These are phyloP conservation scores for Aromia moschata DNA, from an alignment of 2,888 invertebrate species.

Conservation along the genomic window DNA sequence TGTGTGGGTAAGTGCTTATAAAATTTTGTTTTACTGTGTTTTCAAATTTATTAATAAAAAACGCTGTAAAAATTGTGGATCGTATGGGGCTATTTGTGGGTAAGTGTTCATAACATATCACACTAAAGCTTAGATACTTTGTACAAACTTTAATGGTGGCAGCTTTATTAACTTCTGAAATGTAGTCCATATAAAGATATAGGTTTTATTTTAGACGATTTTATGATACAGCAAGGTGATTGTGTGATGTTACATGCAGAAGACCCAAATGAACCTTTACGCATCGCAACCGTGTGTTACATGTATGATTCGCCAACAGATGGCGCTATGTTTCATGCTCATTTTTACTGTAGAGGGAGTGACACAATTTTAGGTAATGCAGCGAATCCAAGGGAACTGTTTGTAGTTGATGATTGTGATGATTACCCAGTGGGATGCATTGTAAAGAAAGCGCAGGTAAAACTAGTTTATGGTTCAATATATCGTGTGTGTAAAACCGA, in stretches of 20 bases:
- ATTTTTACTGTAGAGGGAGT: constrained; percentile 75
- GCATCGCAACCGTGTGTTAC: constrained; percentile 74
- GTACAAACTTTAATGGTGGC: too few species aligned
- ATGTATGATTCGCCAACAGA: constrained; percentile 75
- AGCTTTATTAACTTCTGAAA: too few species aligned
- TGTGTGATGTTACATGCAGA: constrained; percentile 78
- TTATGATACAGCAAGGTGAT: constrained; percentile 70
- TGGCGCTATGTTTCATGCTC: constrained; percentile 75
- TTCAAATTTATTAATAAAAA: too few species aligned
- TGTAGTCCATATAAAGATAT: too few species aligned
- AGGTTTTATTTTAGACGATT: constrained; percentile 57
- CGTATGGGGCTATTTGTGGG: too few species aligned
- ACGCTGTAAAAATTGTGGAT: too few species aligned
- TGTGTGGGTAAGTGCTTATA: constrained; percentile 66
- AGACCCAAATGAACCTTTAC: constrained; percentile 71
- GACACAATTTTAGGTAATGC: constrained; percentile 84
- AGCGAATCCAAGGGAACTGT: constrained; percentile 78
- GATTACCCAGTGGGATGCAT: constrained; percentile 68
- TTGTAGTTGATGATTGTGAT: constrained; percentile 78
- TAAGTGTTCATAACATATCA: too few species aligned
- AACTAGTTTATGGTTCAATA: too few species aligned
- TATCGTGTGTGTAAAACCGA: too few species aligned
- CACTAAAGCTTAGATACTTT: too few species aligned
- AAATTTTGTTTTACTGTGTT: too few species aligned
- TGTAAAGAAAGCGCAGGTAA: constrained; percentile 55